Evolutionary conservation across 2,888 invertebrate genomes (phyloP), one percentile per base, ranked within the genome.

Genomic region (Drosophila mercatorum): DNA sequence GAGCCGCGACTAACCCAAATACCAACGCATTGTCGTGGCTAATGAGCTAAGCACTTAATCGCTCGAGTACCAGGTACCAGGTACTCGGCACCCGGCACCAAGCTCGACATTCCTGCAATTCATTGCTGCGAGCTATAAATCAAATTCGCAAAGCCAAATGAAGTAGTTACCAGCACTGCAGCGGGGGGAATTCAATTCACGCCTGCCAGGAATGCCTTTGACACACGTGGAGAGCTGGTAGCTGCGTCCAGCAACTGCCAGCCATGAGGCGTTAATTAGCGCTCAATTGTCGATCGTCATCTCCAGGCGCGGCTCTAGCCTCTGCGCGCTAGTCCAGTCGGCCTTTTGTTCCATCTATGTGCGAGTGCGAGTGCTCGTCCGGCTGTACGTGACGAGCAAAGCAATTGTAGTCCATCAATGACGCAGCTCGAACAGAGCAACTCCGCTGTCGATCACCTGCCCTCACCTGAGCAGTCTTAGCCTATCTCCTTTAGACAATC

Each of bases 221-320:
- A 79, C 78, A 76, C 73, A 80, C 69, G 66, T 66, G 58, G 56
- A 56, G 52, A 51, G 53, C 38, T 22, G 34, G 34, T 34, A 34
- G 22, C 22, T 22, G 1, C 22, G 22, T 22, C 22, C 22, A 22
- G 34, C 8, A 2, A 31, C n/a, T 14, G 43, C 10, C 14, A 36
- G 47, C 28, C 59, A 69, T 38, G 55, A 76, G 84, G 81, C 76
- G 84, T 84, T 89, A 87, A 87, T 89, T 87, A 89, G 89, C 85
- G 89, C 80, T 62, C 88, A 82, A 82, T 87, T 89, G 89, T 88
- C 85, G 86, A 68, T 81, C 72, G 77, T 72, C 80, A 80, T 80
- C 68, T 44, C 47, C 68, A n/a, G 51, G 52, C 52, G 17, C 51
- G 36, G 51, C 36, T n/a, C 56, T 46, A 49, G 59, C 28, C 59